Base-by-base conservation (phyloP, 30 jellyfish, hydroid and myxozoan species). In the Catostylus mosaicus region DNA sequence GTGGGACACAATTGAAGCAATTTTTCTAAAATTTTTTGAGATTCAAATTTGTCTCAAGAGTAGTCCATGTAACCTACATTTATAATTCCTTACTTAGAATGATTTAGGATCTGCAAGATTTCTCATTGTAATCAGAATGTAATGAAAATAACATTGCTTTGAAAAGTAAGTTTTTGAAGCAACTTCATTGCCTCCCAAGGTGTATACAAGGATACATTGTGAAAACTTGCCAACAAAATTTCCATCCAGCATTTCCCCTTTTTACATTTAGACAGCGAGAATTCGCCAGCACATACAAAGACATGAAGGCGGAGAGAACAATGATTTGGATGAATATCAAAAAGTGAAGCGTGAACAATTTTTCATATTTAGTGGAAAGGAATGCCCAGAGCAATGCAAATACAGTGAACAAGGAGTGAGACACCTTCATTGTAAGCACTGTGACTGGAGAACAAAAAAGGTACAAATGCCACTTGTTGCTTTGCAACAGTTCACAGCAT, bases 391-490 rank as follows among this genome's bases (percentile, higher is more conserved):
- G 70, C 78, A 50, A 29, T 82, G 92, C 86, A 82, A 82, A 70
- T 82, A 82, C 43, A 71, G 84, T 30, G 92, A 82, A 40, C 85
- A 82, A 57, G 92, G 92, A 61, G 92, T 82, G 50, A 62, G 92
- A 26, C 92, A 82, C 48, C 66, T 82, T n/a, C 92, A 82, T 65
- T 82, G 92, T 67, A 82, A 82, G 80, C 92, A 82, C 33, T 82
- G 92, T 45, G 86, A 82, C n/a, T 82, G 92, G 92, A 69, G 92
- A 69, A 82, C 92, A 18, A 82, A 82, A 66, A 82, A 82, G 92
- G 92, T 82, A 70, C 72, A 54, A 8, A 0, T 34, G 32, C 11
- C 51, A 27, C 30, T 26, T 56, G 22, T 54, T 29, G 52, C 34
- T 47, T 16, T 43, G 56, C 56, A n/a, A 43, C 56, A 43, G 56